Conservation (phyloP, 37 sponge, comb jelly and placozoan species). For the Aplysina aerophoba region DNA sequence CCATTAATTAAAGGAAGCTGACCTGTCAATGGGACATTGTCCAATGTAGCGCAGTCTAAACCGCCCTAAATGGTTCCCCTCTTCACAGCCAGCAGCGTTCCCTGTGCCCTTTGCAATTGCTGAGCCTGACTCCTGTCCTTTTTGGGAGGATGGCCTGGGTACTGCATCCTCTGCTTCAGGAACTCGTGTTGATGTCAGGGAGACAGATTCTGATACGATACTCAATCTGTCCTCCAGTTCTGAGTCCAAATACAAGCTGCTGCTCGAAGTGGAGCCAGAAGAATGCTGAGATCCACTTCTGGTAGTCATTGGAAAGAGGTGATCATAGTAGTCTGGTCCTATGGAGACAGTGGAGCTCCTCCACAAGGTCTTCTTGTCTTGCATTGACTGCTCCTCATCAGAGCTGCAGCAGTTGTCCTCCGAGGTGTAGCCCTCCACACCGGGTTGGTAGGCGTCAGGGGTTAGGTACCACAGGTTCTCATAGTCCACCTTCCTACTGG, state of each 20-base stretch:
- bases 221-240: no score
- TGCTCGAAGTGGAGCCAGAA: no score
- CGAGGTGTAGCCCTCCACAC: background rate
- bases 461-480: slow-evolving; percentile 8
- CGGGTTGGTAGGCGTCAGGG: background rate
- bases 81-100: background rate
- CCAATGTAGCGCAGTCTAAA: slow-evolving; percentile 23
- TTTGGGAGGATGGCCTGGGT: no score
- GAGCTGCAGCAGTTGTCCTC: background rate
- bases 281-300: no score
- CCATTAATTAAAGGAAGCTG: no score
- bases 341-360: background rate
- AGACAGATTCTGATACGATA: background rate
- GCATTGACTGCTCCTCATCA: background rate
- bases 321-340: background rate
- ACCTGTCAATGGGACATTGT: slow-evolving; percentile 21
- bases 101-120: background rate
- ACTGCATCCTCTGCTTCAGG: no score
- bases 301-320: background rate
- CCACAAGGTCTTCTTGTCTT: background rate
- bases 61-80: background rate
- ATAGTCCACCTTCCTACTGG: background rate
- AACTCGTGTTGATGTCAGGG: background rate
- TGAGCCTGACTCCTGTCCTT: no score
- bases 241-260: no score